Evolutionary conservation across 2,113 vertebrate species (phyloP), one percentile per base, ranked within the genome.

Genomic region (Sapayoa aenigma): DNA sequence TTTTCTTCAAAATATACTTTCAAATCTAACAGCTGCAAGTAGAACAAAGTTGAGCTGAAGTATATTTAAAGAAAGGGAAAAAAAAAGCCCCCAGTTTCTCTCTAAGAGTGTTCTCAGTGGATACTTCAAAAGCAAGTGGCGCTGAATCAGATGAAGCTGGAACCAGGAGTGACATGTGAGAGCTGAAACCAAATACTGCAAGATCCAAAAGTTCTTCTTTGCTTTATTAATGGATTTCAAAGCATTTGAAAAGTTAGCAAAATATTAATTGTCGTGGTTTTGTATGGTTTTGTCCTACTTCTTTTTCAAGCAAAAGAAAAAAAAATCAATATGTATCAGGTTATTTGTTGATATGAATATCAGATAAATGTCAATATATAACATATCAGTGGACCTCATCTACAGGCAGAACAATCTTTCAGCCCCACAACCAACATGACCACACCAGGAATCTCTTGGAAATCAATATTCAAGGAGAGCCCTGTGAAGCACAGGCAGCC

Each of bases 31-130:
- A 96, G 93, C 96, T 97, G 96, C 84, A 66, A 95, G 93, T 78
- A 96, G 80, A 97, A 96, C 94, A 96, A 97, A 96, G 94, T 96
- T 94, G 81, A 96, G 87, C 84, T 95, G 91, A 97, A 97, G 93
- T 95, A 89, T 90, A 93, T 95, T 93, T 95, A 93, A 90, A 95
- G 86, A 72, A 69, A 65, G n/a, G n/a, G 55, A 85, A 73, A 63
- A 86, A 84, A 90, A 94, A 78, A 81, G 52, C 2, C 69, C 63
- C 71, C 52, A 69, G 74, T 84, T 95, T 95, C 83, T 93, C 53
- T 82, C 84, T 37, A 23, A 69, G 91, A 76, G 84, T 20, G 78
- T 72, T 94, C 96, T 96, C 94, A 78, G 88, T 90, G 90, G 87
- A 87, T 89, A 95, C 89, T 94, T 97, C 93, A 97, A 97, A 97